Base-by-base conservation (phyloP, 2,113 vertebrate genomes). In the Struthidea cinerea region DNA sequence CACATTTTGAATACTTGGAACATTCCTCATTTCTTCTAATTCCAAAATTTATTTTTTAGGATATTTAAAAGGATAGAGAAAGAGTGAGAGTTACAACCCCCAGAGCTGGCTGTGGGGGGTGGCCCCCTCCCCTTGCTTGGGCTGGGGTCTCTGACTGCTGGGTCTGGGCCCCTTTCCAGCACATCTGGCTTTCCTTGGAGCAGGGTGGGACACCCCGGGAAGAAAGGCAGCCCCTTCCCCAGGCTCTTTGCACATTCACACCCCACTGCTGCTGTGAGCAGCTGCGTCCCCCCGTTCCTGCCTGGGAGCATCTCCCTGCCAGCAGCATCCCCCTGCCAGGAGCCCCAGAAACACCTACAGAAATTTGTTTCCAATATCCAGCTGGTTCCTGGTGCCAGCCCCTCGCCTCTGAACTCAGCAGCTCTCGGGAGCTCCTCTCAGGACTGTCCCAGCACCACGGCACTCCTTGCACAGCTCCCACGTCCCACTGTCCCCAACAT, bases 21-120 rank as follows among this genome's bases (percentile, higher is more conserved):
- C 98, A 98, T 98, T 98, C 98, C 98, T 97, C 93, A 93, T 96
- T 94, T 95, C 94, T 96, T 95, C 93, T 44, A 91, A 97, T 95
- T 93, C 95, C 97, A 84, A 78, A 68, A 33, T 86, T 90, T 94
- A 37, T 95, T 97, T 97, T 97, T 86, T 96, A 96, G 88, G 83
- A 3, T 91, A 87, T 76, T 91, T 93, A 86, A 94, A 93, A 67
- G 11, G 52, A 3, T 1, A 35, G 46, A 70, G 26, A 35, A 24
- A 28, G 63, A 84, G 21, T 4, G 13, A 42, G 57, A 42, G 17
- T 44, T 30, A 3, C 30, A 39, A 35, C 50, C 10, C 65, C 86
- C 92, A 20, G 74, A 21, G 80, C 67, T 73, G 82, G 92, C 94
- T 41, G 49, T 16, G 93, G 11, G 26, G 57, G 13, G 76, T 5